These are phyloP conservation scores for Phortica okadai DNA, from an alignment of 2,888 invertebrate genomes.

Conservation along the genomic window DNA sequence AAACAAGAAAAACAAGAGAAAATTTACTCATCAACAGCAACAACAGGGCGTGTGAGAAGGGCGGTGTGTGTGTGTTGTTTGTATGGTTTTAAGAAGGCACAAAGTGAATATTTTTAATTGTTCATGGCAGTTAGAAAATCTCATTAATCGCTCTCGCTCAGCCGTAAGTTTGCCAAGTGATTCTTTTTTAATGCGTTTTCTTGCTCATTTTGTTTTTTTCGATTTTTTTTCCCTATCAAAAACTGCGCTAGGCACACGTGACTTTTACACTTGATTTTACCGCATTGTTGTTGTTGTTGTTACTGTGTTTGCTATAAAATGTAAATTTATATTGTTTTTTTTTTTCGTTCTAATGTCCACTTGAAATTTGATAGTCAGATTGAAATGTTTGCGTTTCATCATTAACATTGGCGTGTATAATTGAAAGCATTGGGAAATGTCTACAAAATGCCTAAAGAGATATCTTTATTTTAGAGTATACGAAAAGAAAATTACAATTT, in stretches of 20 bases:
- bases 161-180: conserved; percentile 13
- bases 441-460: too few relatives aligned
- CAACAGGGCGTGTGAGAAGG: background rate
- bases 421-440: too few relatives aligned
- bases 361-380: conserved; percentile 18
- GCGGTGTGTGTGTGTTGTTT: background rate
- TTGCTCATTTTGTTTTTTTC: background rate
- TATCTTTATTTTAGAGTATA: too few relatives aligned
- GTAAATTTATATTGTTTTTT: too few relatives aligned
- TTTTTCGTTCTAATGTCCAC: background rate
- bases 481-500: too few relatives aligned
- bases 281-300: conserved; percentile 6
- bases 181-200: background rate
- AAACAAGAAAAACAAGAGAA: background rate
- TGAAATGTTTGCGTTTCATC: background rate
- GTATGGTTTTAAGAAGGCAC: background rate
- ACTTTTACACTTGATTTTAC: conserved; percentile 13
- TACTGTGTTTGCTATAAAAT: background rate
- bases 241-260: conserved; percentile 12
- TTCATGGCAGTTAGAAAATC: background rate
- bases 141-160: background rate
- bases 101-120: conserved; percentile 3
- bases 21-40: background rate
- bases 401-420: too few relatives aligned
- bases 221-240: conserved; percentile 6